Evolutionary conservation across 2,888 invertebrate species (phyloP).

Genomic region (Apamea monoglypha): DNA sequence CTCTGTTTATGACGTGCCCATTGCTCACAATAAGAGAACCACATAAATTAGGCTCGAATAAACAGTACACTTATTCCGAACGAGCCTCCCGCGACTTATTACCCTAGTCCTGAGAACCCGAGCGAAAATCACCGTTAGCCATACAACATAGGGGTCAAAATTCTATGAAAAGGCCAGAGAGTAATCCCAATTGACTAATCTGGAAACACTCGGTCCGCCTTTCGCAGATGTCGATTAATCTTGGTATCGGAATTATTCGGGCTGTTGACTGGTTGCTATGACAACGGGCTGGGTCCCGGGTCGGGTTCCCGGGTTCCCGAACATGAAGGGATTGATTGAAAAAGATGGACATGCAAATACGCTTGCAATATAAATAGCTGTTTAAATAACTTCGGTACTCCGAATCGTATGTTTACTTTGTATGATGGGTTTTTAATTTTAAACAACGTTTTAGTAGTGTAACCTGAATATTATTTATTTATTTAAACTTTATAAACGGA

Average conservation of each 20-base stretch:
- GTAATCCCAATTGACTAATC: conserved; percentile 87
- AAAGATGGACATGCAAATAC: conserved; percentile 55
- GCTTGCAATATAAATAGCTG: conserved; percentile 42
- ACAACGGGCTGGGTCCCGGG: conserved; percentile 66
- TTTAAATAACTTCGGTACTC: conserved; percentile 9
- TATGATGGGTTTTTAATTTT: not conserved
- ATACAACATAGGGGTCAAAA: conserved; percentile 58
- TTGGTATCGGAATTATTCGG: conserved; percentile 83
- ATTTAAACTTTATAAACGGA: not conserved
- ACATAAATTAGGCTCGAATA: conserved; percentile 78
- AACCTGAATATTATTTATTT: not conserved
- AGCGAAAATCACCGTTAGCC: conserved; percentile 60
- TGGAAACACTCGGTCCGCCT: conserved; percentile 81
- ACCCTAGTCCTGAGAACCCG: conserved; percentile 43
- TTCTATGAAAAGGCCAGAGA: conserved; percentile 54
- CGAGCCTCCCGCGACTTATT: conserved; percentile 70
- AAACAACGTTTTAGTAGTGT: not conserved
- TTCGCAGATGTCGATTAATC: conserved; percentile 87
- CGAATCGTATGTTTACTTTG: conserved; percentile 11
- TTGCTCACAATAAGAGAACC: conserved; percentile 70
- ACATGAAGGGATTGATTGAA: conserved; percentile 50
- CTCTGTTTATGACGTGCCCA: conserved; percentile 67
- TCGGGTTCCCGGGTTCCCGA: conserved; percentile 40
- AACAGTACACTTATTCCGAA: conserved; percentile 74
- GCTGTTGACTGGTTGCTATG: conserved; percentile 80